These are phyloP conservation scores for Amphipyra berbera DNA, from an alignment of 2,888 invertebrate species.

Conservation along the genomic window DNA sequence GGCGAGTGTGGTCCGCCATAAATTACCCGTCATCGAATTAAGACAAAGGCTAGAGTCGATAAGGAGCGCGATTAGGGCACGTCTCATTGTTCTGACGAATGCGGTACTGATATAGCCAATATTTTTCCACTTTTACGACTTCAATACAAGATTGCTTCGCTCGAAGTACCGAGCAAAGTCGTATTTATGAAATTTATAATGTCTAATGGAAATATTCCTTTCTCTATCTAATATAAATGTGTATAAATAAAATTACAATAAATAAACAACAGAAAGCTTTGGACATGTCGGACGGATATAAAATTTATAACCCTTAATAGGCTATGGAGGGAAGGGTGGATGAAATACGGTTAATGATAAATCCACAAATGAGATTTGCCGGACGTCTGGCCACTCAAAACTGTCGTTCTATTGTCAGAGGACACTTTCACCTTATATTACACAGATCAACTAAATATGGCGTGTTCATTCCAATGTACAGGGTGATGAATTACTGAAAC, in stretches of 20 bases:
- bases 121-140: constrained; percentile 83
- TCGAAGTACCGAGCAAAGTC: constrained; percentile 22
- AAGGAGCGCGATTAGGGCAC: constrained; percentile 81
- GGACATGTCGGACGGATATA: constrained; percentile 83
- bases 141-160: constrained; percentile 74
- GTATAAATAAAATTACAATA: constrained; percentile 72
- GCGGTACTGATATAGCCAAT: constrained; percentile 79
- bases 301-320: constrained; percentile 88
- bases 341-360: constrained; percentile 90
- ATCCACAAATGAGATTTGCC: constrained; percentile 90
- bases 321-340: constrained; percentile 85
- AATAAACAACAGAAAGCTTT: constrained; percentile 82
- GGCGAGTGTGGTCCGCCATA: constrained; percentile 79
- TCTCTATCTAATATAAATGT: constrained; percentile 57
- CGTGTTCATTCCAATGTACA: constrained; percentile 71
- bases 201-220: constrained; percentile 49
- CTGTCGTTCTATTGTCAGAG: constrained; percentile 84
- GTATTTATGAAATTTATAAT: constrained; percentile 48
- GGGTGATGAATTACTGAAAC: constrained; percentile 62
- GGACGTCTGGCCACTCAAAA: constrained; percentile 88
- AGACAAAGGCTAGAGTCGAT: constrained; percentile 86
- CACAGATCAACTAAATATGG: constrained; percentile 79
- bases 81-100: constrained; percentile 81
- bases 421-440: constrained; percentile 87
- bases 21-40: constrained; percentile 86